Evolutionary conservation across 64 coral and sea anemone species (phyloP).

Genomic region (Dendrophyllia cribrosa): DNA sequence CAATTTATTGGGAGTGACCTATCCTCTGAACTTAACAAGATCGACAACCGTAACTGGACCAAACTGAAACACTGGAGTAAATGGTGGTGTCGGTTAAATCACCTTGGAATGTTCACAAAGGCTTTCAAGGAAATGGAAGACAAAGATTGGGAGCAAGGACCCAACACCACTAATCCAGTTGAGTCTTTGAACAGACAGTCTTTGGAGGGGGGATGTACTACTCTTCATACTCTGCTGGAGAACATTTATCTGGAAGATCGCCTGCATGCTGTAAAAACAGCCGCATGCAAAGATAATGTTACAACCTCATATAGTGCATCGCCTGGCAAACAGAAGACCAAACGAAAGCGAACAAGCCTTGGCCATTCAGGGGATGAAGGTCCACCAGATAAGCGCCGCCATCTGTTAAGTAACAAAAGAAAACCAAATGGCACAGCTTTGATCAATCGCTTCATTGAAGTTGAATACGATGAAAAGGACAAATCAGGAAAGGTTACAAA

Average conservation of each 20-base stretch:
- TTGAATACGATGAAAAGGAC: slow-evolving; percentile 22
- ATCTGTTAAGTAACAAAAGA: slow-evolving; percentile 3
- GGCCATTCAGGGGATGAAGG: slow-evolving; percentile 28
- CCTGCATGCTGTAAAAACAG: slow-evolving; percentile 57
- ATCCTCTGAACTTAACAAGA: neutral
- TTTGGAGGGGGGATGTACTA: too few relatives aligned
- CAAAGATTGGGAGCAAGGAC: too few relatives aligned
- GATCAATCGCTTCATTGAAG: slow-evolving; percentile 6
- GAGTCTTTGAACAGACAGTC: too few relatives aligned
- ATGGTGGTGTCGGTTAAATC: slow-evolving; percentile 66
- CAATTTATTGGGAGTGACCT: slow-evolving; percentile 21
- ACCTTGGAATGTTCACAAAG: slow-evolving; percentile 43
- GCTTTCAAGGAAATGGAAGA: too few relatives aligned
- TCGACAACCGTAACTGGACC: slow-evolving; percentile 45
- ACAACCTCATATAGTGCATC: slow-evolving; percentile 47
- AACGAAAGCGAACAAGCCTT: slow-evolving; percentile 40
- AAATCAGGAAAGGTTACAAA: slow-evolving; percentile 22
- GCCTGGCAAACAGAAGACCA: slow-evolving; percentile 5
- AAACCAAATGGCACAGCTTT: slow-evolving; percentile 24
- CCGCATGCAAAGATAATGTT: slow-evolving; percentile 25
- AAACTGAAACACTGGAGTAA: slow-evolving; percentile 67
- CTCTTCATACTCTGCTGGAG: too few relatives aligned
- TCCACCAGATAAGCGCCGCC: slow-evolving; percentile 38
- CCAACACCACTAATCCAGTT: too few relatives aligned
- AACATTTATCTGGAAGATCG: too few relatives aligned